Evolutionary conservation across 1,140 invertebrate genomes (phyloP), one percentile per base, ranked within the genome.

Genomic region (Halyomorpha halys): DNA sequence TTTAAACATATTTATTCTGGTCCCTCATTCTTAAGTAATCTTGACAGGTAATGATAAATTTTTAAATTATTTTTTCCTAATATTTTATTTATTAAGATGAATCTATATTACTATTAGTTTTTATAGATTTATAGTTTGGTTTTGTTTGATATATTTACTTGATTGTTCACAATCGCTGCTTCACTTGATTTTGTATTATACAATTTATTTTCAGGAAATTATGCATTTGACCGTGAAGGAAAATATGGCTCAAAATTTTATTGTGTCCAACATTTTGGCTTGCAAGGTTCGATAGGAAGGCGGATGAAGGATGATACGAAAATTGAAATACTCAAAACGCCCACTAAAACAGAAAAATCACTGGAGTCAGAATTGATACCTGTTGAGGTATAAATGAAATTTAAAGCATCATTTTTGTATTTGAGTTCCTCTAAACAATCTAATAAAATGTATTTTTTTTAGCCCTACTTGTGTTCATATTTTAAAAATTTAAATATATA

Each of bases 251-350:
- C 82, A 23, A 79, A 83, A 61, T 91, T 93, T 73, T 91, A 88
- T 73, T 93, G 90, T 72, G 81, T 84, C 23, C 86, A 90, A 71
- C 90, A 93, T 73, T 88, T 83, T 72, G 83, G 84, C 59, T 73
- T 85, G 71, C 75, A 80, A 44, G 81, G 80, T 70, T 77, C 75
- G 15, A 74, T 77, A 65, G 76, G 75, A 62, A 74, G 69, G 69
- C 73, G 74, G 65, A 71, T 34, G 74, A 56, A 9, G 65, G 67
- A 23, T 66, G 68, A 76, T 61, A 75, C 71, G 69, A 76, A 74
- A 62, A 77, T 69, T 49, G 53, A 56, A 3, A 19, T 56, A 16
- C 18, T 23, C 18, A 56, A 23, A 25, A 56, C 53, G 6, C 53
- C 53, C 3, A 21, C 27, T 5, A 56, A 56, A 25, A 6, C 18